phyloP scores from a whole-genome alignment of 1,140 invertebrate genomes.

The Aphaenogaster floridana region DNA sequence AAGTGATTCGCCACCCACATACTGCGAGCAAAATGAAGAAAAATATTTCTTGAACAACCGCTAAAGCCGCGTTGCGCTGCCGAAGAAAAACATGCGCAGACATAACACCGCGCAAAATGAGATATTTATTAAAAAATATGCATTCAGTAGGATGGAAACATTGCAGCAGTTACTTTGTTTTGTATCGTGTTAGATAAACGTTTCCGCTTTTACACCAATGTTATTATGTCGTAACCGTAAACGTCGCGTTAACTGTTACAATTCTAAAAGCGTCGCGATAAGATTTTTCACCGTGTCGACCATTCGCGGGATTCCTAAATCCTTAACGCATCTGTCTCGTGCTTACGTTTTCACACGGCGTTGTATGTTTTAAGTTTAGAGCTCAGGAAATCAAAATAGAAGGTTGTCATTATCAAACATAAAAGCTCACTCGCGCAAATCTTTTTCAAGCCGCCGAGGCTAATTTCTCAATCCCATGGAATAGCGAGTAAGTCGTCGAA shows the following conservation, averaged over 20 bases:
- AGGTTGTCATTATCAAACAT: not conserved
- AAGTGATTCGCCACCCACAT: slow-evolving; percentile 22
- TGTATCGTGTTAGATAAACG: not conserved
- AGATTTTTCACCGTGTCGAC: not conserved
- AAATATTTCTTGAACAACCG: slow-evolving; percentile 47
- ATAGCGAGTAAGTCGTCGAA: not conserved
- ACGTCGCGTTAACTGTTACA: slow-evolving; percentile 9
- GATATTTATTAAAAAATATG: slow-evolving; percentile 45
- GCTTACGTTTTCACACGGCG: not conserved
- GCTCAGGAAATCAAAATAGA: not conserved
- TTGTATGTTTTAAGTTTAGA: not conserved
- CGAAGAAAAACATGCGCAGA: not conserved
- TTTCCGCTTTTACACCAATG: slow-evolving; percentile 2
- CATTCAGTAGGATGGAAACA: not conserved
- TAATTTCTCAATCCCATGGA: slow-evolving; percentile 24
- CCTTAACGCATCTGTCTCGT: not conserved
- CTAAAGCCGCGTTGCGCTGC: not conserved
- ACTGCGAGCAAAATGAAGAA: slow-evolving; percentile 43
- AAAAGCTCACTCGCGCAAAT: not conserved
- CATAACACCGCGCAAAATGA: slow-evolving; percentile 19
- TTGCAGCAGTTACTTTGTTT: not conserved
- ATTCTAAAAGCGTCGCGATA: slow-evolving; percentile 24
- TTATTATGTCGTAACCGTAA: slow-evolving; percentile 6
- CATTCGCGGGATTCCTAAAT: slow-evolving; percentile 3
- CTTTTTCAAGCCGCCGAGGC: not conserved